These are phyloP conservation scores for Baronia brevicornis DNA, from an alignment of 2,888 invertebrate genomes.

Conservation along the genomic window DNA sequence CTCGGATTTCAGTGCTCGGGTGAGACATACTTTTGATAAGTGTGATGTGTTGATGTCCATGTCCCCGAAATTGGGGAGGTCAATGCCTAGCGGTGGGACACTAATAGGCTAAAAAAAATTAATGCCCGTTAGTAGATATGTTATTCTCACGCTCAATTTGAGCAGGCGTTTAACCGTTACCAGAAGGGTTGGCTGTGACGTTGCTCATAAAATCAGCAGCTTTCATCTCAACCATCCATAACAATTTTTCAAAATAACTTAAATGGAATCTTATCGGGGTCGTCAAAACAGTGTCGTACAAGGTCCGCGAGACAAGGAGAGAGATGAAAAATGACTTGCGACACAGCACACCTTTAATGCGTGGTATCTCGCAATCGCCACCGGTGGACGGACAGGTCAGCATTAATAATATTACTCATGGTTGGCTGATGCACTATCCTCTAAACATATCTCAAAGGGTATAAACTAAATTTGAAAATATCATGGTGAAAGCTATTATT, in stretches of 20 bases:
- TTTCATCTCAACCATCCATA: constrained; percentile 19
- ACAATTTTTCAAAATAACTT: constrained; percentile 31
- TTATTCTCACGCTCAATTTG: too few relatives aligned
- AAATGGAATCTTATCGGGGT: constrained; percentile 52
- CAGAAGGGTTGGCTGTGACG: not conserved
- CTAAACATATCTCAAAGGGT: constrained; percentile 38
- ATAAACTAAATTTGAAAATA: too few relatives aligned
- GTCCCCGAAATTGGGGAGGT: too few relatives aligned
- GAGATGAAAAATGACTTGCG: constrained; percentile 28
- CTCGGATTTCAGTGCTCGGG: too few relatives aligned
- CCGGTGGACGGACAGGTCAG: constrained; percentile 51
- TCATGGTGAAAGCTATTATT: too few relatives aligned
- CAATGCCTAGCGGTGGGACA: too few relatives aligned
- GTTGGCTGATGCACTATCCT: constrained; percentile 40
- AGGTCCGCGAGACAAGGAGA: constrained; percentile 26
- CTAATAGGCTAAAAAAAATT: too few relatives aligned
- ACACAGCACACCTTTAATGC: constrained; percentile 63
- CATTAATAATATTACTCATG: constrained; percentile 71
- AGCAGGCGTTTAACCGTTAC: too few relatives aligned
- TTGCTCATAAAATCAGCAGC: constrained; percentile 19
- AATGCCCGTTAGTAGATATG: too few relatives aligned
- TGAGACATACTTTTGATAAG: too few relatives aligned
- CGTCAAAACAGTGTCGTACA: constrained; percentile 51
- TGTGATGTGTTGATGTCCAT: too few relatives aligned
- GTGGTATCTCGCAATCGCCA: constrained; percentile 49